Percentiles rank a stretch among this genome's conserved stretches.
Conservation (phyloP, 2,113 vertebrate species). For the Oryzias woworae region DNA sequence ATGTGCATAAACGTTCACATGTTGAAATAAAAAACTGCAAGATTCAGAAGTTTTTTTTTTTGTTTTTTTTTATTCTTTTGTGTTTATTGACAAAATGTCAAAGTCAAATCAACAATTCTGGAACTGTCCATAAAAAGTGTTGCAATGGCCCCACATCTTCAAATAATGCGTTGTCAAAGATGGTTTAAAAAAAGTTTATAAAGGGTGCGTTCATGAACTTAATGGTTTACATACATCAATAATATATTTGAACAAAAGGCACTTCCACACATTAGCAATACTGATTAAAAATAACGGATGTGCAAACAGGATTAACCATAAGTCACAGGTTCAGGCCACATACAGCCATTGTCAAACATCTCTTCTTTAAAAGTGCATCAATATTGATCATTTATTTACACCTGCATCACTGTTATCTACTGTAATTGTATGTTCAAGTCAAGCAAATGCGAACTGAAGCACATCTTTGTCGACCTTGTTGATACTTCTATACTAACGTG, state of each 20-base stretch:
- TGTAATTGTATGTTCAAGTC: neutral
- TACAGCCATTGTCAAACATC: constrained; percentile 58
- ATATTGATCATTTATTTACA: too few relatives aligned
- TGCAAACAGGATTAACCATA: constrained; percentile 61
- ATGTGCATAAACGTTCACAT: too few relatives aligned
- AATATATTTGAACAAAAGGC: constrained; percentile 88
- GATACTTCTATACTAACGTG: neutral
- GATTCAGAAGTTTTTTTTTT: neutral
- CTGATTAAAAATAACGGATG: constrained; percentile 53
- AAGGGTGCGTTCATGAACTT: constrained; percentile 52
- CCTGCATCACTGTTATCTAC: too few relatives aligned
- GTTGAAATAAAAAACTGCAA: neutral
- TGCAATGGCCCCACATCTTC: constrained; percentile 49
- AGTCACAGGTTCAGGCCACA: constrained; percentile 49
- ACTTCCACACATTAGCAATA: constrained; percentile 64
- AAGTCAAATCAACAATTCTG: constrained; percentile 33
- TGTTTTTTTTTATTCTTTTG: neutral
- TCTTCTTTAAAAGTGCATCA: constrained; percentile 8
- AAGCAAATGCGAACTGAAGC: constrained; percentile 49
- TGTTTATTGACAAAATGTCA: constrained; percentile 62
- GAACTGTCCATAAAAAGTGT: constrained; percentile 30
- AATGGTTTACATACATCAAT: constrained; percentile 40
- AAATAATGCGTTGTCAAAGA: constrained; percentile 45
- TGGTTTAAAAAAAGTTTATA: constrained; percentile 30
- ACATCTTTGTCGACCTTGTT: constrained; percentile 39